Base-by-base conservation (phyloP, 1,140 invertebrate genomes). In the Temnothorax longispinosus region DNA sequence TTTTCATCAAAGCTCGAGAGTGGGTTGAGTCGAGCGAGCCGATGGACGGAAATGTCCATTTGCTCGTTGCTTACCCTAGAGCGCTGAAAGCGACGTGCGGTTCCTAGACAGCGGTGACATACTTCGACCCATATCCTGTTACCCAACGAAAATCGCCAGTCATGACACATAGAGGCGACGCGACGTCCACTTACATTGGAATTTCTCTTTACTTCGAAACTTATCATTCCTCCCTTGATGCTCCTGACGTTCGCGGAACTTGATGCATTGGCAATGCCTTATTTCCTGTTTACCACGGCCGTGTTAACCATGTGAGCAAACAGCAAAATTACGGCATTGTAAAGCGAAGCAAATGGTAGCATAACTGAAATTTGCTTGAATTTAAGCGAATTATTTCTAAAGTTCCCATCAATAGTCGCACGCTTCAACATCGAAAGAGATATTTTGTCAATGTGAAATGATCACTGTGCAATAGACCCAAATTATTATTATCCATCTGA, bases 61-160 rank as follows among this genome's bases (percentile, higher is more conserved):
- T 86, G 62, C 75, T 88, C 67, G 67, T 74, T 82, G 80, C 54
- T 84, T 84, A 62, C 27, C 41, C 50, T 41, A 38, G 54, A 75
- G 18, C 47, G 35, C 35, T 54, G 77, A 65, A 65, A 65, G 76
- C 18, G 67, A 50, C 69, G 35, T 58, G 41, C 32, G 41, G 69
- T 74, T 75, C 56, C 62, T 82, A 82, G 44, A 50, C 44, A 52
- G 27, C 80, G 65, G 27, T 62, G 54, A 38, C 69, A 58, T 7
- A 50, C 18, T 84, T 84, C 27, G 80, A 35, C 80, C 41, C 41
- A 60, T 52, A 38, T 75, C 27, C 69, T 35, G 41, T 84, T 75
- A 60, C 35, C 38, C 69, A n/a, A 27, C 11, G 80, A 75, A 74
- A 84, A 75, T 84, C 69, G 80, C 80, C 56, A 84, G 80, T 84